Base-by-base conservation (phyloP, 2,797 vertebrate genomes). In the Acridotheres tristis region DNA sequence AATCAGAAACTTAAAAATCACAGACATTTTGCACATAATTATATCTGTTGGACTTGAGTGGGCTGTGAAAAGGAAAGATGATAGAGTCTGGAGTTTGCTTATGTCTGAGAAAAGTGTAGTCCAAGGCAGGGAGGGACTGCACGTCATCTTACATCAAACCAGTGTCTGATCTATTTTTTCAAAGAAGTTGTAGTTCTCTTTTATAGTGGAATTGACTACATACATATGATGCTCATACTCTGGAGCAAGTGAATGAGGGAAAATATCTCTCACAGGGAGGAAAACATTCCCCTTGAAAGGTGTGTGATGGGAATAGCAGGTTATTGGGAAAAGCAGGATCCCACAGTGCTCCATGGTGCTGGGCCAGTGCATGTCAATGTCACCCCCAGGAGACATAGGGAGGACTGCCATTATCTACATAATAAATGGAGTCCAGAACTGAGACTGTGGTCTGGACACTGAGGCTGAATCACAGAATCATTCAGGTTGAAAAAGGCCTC, bases 1-100 rank as follows among this genome's bases (percentile, higher is more conserved):
- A 54, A 53, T 66, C 67, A 74, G 48, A 85, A 73, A 69, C 67
- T 57, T 89, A 79, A 94, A 93, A 95, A 92, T 73, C 71, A 72
- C 48, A 81, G 63, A n/a, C 53, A 67, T 59, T 88, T 92, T 93
- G 36, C 71, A 80, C 11, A 4, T 79, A 86, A 88, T 90, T 90
- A 48, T 47, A 79, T 78, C 74, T 79, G 36, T 71, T 92, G 83
- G 74, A 90, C 80, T 93, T 82, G 73, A 96, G 76, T 81, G 72
- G 85, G 65, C 45, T 71, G 77, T 61, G 45, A 50, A 90, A 77
- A 92, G 30, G 47, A 68, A 81, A 93, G 59, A 78, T 45, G 20
- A 63, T 51, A 42, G 73, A 84, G 27, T 86, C 45, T 85, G 55
- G 58, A 65, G 48, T 61, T 62, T 83, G 65, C 58, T 74, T 69